Base-by-base conservation (phyloP, 1,140 invertebrate species). In the Lysiphlebus fabarum region DNA sequence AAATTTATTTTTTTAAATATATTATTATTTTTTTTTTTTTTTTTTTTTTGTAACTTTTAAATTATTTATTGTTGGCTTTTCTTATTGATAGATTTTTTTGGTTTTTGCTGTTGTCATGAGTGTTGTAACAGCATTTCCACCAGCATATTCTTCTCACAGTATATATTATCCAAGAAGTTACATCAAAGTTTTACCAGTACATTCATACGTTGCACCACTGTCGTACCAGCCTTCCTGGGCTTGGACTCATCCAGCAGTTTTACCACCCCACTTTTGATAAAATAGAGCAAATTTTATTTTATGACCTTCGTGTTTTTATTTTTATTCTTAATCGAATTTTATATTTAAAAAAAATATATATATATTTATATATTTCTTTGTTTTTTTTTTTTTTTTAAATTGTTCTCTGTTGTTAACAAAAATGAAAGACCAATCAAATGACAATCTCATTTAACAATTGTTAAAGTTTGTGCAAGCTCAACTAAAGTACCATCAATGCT, bases 171-270 rank as follows among this genome's bases (percentile, higher is more conserved):
- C 66, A 11, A 48, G 62, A 8, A 40, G 57, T 8, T 70, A 67
- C 58, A 44, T 62, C 1, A 69, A 66, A 37, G 45, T 64, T 0
- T 38, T 66, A 9, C 66, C 65, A 7, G 26, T 66, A 5, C 59
- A 69, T 34, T 36, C 66, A 5, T 33, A 49, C 8, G 43, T 47
- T 10, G 9, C 55, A 11, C 68, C 68, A 10, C 17, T 67, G 12
- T 45, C 64, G 11, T 70, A 70, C 56, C 62, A 48, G 7, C 38
- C 62, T 12, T 34, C 51, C 5, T 65, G 67, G 45, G 65, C 56
- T 36, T 67, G 55, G 62, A 17, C 59, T 1, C 51, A 70, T n/a
- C 67, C 65, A 1, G 62, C 63, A 12, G 34, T 45, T 43, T 6
- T 58, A 10, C 56, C 47, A 36, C 47, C 37, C 5, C 56, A 58